Evolutionary conservation across 2,797 vertebrate species (phyloP), one percentile per base, ranked within the genome.

Genomic region (Ibycter americanus): DNA sequence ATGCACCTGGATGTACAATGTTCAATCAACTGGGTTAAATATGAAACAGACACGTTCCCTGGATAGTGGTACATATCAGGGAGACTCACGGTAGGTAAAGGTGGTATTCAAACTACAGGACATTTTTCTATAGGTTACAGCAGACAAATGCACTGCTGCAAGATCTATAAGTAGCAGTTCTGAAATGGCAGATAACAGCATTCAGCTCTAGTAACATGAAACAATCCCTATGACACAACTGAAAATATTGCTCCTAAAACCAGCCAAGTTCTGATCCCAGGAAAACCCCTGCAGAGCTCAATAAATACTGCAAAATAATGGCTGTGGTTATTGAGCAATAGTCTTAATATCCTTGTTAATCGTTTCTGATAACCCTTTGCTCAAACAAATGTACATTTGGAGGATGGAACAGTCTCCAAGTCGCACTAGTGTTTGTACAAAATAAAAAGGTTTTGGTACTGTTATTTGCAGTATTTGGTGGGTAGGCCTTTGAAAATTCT

Each of bases 291-390:
- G 73, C 85, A 58, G 88, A 85, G 82, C 32, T 71, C 94, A 87
- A 89, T 36, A 91, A 89, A 91, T 87, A 83, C 80, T 96, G 83
- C 81, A 84, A 96, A 96, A 95, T 62, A 83, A 62, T 46, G 61
- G 20, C 56, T 85, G 81, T 89, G 70, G 67, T 85, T 93, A 83
- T 95, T 94, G 71, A 93, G 86, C 67, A 92, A 96, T 32, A 56
- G 46, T 42, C 81, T 82, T 62, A 34, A 54, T 76, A 70, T 34
- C 59, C 65, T 31, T 42, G 25, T 52, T 68, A 34, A 13, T 70
- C 87, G 47, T 73, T 87, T 90, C 38, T 92, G 86, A 80, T 88
- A 93, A 90, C 13, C 16, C 38, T 93, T 83, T 93, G 25, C 79
- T 89, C 56, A 31, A 61, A 36, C 71, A 89, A 52, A 80, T 78